Base-by-base conservation (phyloP, 2,797 vertebrate species). In the Falco novaeseelandiae region DNA sequence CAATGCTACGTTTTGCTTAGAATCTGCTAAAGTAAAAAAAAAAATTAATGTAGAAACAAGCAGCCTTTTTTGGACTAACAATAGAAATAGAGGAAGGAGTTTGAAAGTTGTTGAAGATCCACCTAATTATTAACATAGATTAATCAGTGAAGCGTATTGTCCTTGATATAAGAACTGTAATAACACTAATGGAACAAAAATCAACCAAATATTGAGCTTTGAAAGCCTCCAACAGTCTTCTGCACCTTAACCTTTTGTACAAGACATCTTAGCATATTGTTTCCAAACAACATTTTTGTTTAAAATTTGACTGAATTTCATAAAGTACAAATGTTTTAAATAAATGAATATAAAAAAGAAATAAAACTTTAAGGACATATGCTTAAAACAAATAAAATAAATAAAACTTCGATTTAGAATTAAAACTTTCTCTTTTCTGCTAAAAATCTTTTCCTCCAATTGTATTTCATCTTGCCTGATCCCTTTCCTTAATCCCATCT, bases 201-300 rank as follows among this genome's bases (percentile, higher is more conserved):
- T 1, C 22, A 72, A 42, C 15, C 18, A 26, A 80, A 32, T 59
- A 59, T 8, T 0, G 0, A 87, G 34, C 10, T 83, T 74, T 58
- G 48, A 93, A 87, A 9, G 0, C 12, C 32, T 77, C 14, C 49
- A 91, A 18, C 21, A 65, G 49, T 40, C 30, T 83, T 59, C 30
- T 42, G 27, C 26, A 59, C 6, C 32, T 48, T 46, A 79, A 48
- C 14, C 34, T 55, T 71, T 32, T 27, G 25, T 57, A 42, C 9
- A 9, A 85, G 17, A 16, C 25, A 14, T 13, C 12, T 79, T 32
- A 55, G 11, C 1, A 15, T 6, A 48, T 9, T 0, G 0, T 36
- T 83, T 55, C 61, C 25, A 70, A 93, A 66, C 42, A 25, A 5
- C 2, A 23, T 10, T 85, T 70, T 58, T 76, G 14, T 80, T 81